A percentile compares a stretch with the other conserved stretches of the same genome.
phyloP scores from a whole-genome alignment of 2,113 vertebrate species.

The Ciconia boyciana region DNA sequence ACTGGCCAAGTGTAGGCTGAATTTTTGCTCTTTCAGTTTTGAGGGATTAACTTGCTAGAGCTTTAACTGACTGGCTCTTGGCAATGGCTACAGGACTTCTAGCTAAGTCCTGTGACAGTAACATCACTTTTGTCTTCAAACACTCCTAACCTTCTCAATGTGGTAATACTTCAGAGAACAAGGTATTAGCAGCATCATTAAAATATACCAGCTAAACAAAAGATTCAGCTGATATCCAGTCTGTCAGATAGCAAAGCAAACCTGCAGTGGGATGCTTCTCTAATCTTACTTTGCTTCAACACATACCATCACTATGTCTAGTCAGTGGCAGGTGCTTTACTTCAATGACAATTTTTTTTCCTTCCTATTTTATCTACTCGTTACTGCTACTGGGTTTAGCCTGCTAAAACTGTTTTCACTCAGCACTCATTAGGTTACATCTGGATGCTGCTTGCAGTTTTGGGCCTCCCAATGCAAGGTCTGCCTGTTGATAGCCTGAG shows the following conservation, averaged over 20 bases:
- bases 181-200: not conserved
- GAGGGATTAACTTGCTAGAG: not conserved
- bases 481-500: not conserved
- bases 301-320: too few species aligned
- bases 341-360: not conserved
- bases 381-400: fast-evolving
- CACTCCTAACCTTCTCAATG: not conserved
- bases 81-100: not conserved
- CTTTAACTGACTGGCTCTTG: not conserved
- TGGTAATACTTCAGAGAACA: not conserved
- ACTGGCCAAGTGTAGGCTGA: not conserved
- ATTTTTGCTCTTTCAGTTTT: not conserved
- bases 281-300: not conserved
- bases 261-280: not conserved
- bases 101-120: not conserved
- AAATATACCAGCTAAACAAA: not conserved
- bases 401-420: not conserved
- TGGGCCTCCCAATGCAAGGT: not conserved
- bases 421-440: not conserved
- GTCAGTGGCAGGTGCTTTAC: not conserved
- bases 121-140: not conserved
- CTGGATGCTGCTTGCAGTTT: not conserved
- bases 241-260: not conserved
- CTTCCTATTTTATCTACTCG: not conserved
- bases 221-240: not conserved